Base-by-base conservation (phyloP, 1,140 invertebrate genomes). In the Rhyzopertha dominica region DNA sequence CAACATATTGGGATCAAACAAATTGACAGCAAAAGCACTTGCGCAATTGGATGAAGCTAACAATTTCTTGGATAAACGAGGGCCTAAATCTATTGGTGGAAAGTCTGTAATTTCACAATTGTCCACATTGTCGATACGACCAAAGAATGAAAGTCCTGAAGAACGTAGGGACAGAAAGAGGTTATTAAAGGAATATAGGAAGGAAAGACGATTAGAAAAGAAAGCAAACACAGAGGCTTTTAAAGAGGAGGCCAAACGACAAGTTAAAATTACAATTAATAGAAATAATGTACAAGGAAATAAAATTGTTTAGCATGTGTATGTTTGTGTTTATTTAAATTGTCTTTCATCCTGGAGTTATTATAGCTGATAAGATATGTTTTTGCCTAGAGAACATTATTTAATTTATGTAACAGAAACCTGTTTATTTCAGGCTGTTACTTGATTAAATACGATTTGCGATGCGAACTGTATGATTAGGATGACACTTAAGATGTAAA, bases 201-300 rank as follows among this genome's bases (percentile, higher is more conserved):
- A 74, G 64, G 86, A 90, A 61, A 78, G 93, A 57, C 76, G 91
- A 64, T 61, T 82, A 43, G 92, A 96, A 63, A 87, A 85, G 66
- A 96, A 96, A 64, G 75, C 81, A 0, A 95, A 94, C 62, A 80
- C 77, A 16, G 65, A 79, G 44, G 88, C 88, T 0, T 96, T 96
- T 66, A 92, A 90, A 63, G 82, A 89, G 53, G 90, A 95, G 65
- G 85, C 87, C 68, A 88, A 87, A 61, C 67, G 77, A 22, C 84
- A 89, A 65, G 81, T 85, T 58, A 87, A 87, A 62, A 81, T 87
- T 39, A 66, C 78, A 47, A 68, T 87, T 41, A 82, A 84, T 53
- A 79, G 65, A 59, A 75, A 76, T 58, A 87, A 85, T 65, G 63
- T 85, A 49, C 81, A 86, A 65, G 82, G 81, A 26, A 82, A 79